These are phyloP conservation scores for Cebidichthys violaceus DNA, from an alignment of 2,113 vertebrate genomes.

Conservation along the genomic window DNA sequence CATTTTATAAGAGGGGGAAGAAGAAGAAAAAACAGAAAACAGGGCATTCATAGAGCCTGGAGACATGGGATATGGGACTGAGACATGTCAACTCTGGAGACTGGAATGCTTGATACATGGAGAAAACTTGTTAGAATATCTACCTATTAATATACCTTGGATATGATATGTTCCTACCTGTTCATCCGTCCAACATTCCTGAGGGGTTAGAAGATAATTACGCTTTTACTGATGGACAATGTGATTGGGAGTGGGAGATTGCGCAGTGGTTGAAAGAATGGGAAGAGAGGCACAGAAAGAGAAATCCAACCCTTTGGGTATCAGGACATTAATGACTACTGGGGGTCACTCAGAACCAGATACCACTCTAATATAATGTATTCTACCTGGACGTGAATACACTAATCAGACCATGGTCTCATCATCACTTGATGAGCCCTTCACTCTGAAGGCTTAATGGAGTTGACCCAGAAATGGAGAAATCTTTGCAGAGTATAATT, in stretches of 20 bases:
- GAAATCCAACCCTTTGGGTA: constrained; percentile 71
- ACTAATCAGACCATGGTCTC: constrained; percentile 64
- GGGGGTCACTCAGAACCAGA: constrained; percentile 64
- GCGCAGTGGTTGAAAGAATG: constrained; percentile 25
- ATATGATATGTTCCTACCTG: constrained; percentile 63
- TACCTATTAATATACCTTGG: constrained; percentile 70
- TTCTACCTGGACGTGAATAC: constrained; percentile 67
- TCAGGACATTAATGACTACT: constrained; percentile 71
- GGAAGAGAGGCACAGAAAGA: constrained; percentile 44
- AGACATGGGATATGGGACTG: constrained; percentile 55
- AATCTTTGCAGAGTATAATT: constrained; percentile 35
- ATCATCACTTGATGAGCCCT: constrained; percentile 57
- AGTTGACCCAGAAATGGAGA: constrained; percentile 73
- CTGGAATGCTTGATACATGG: constrained; percentile 49
- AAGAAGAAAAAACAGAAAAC: constrained; percentile 34
- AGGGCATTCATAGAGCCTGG: constrained; percentile 54
- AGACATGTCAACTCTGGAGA: constrained; percentile 65
- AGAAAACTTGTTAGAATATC: constrained; percentile 63
- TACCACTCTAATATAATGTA: constrained; percentile 56
- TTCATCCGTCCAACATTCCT: constrained; percentile 59
- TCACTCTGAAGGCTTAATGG: constrained; percentile 64
- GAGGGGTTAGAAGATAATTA: constrained; percentile 78
- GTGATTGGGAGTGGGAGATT: constrained; percentile 51
- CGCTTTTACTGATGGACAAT: constrained; percentile 66
- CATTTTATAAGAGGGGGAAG: constrained; percentile 1